These are phyloP conservation scores for Lepus europaeus DNA, from an alignment of 2,113 vertebrate species.

Conservation along the genomic window DNA sequence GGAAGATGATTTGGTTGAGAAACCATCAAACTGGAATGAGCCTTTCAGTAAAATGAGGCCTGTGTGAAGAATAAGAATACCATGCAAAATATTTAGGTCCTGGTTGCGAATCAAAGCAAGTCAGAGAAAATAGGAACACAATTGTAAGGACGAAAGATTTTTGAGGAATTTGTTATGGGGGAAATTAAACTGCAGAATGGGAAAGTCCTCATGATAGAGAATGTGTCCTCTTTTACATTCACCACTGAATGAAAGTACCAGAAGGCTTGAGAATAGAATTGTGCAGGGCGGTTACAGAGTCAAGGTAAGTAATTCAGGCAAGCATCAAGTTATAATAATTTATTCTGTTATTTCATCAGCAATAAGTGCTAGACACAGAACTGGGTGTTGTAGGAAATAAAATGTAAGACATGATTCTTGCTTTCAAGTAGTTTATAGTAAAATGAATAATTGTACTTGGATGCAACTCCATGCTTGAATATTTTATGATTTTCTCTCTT, in stretches of 20 bases:
- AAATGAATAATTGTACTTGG: background rate
- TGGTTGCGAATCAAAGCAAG: background rate
- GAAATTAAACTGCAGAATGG: background rate
- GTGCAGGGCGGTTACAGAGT: background rate
- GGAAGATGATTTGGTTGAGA: background rate
- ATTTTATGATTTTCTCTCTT: background rate
- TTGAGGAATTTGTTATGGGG: background rate
- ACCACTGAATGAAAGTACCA: background rate
- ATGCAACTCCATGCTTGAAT: background rate
- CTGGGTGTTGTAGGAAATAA: background rate
- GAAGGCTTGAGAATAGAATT: background rate
- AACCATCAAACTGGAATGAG: background rate
- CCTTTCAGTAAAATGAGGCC: background rate
- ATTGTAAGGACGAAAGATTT: background rate
- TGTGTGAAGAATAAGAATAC: background rate
- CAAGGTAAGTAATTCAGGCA: background rate
- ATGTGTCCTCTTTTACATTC: background rate
- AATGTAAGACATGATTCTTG: background rate
- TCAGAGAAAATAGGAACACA: slow-evolving; percentile 9
- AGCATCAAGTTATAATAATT: background rate
- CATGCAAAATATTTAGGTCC: background rate
- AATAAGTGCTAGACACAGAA: background rate
- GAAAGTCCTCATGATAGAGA: background rate
- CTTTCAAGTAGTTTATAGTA: too few relatives aligned
- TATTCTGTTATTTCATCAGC: background rate